These are phyloP conservation scores for Heliconius melpomene DNA, from an alignment of 1,140 invertebrate genomes.

Conservation along the genomic window DNA sequence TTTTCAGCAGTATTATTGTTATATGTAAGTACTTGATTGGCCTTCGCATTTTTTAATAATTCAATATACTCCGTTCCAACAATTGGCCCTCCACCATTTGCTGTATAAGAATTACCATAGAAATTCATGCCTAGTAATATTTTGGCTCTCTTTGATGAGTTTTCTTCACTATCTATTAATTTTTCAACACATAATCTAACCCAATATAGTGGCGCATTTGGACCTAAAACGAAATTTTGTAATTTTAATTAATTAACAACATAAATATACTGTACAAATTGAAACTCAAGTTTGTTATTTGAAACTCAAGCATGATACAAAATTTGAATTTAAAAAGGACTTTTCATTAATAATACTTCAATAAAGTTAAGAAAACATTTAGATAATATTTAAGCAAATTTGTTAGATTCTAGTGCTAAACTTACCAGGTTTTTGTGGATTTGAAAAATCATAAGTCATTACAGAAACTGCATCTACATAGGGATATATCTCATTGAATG, in stretches of 20 bases:
- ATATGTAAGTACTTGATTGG: constrained; percentile 85
- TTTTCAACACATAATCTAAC: constrained; percentile 88
- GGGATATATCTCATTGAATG: constrained; percentile 89
- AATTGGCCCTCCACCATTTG: constrained; percentile 89
- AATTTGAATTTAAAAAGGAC: too few species aligned
- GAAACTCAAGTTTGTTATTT: too few species aligned
- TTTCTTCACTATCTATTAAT: constrained; percentile 84
- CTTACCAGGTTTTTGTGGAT: constrained; percentile 87
- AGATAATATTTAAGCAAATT: neutral
- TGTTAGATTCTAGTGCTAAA: neutral
- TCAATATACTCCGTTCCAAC: constrained; percentile 89
- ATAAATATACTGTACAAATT: too few species aligned
- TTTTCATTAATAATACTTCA: too few species aligned
- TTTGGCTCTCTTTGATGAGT: constrained; percentile 83
- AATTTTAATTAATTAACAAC: neutral
- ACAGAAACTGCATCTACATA: constrained; percentile 93
- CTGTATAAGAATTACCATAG: constrained; percentile 94
- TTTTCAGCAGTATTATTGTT: constrained; percentile 91
- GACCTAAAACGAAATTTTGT: constrained; percentile 75
- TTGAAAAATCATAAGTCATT: constrained; percentile 98
- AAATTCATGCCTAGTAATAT: constrained; percentile 96
- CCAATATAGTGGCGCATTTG: constrained; percentile 94
- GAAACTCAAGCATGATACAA: too few species aligned
- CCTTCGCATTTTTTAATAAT: constrained; percentile 85
- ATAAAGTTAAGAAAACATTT: too few species aligned